These are phyloP conservation scores for Dendropsophus ebraccatus DNA, from an alignment of 2,113 vertebrate species.

Conservation along the genomic window DNA sequence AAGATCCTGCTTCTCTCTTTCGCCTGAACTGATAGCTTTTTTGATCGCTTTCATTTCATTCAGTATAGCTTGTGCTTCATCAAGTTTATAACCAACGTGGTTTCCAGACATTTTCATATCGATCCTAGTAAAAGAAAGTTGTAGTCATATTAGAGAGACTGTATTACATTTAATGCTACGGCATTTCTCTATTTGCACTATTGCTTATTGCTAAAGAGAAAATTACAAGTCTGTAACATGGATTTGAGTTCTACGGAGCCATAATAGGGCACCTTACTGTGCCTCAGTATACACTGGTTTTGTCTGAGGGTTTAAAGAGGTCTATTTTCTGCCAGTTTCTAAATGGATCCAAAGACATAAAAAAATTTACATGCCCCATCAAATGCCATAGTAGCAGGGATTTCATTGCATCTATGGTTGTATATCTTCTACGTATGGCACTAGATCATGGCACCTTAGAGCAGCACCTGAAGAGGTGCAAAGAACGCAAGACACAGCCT, in stretches of 20 bases:
- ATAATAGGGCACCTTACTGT: not conserved
- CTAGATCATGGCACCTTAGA: not conserved
- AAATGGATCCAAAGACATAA: too few relatives aligned
- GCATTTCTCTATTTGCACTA: not conserved
- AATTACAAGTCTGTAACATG: not conserved
- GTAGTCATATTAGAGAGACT: not conserved
- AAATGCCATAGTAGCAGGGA: too few relatives aligned
- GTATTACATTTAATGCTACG: not conserved
- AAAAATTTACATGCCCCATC: too few relatives aligned
- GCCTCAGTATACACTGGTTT: too few relatives aligned
- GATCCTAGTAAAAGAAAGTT: constrained; percentile 76
- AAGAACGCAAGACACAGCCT: too few relatives aligned
- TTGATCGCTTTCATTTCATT: constrained; percentile 93
- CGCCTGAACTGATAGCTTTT: constrained; percentile 91
- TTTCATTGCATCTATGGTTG: too few relatives aligned
- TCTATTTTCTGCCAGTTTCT: too few relatives aligned
- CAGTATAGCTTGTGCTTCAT: constrained; percentile 94
- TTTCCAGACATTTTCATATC: constrained; percentile 91
- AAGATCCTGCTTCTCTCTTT: constrained; percentile 95
- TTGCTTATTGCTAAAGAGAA: constrained; percentile 16
- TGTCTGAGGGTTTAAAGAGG: too few relatives aligned
- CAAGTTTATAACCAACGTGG: constrained; percentile 86
- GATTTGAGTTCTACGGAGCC: not conserved
- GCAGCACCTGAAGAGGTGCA: too few relatives aligned
- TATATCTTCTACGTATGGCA: not conserved